Conservation (phyloP, 2,797 vertebrate genomes). For the Sardinella longiceps region DNA sequence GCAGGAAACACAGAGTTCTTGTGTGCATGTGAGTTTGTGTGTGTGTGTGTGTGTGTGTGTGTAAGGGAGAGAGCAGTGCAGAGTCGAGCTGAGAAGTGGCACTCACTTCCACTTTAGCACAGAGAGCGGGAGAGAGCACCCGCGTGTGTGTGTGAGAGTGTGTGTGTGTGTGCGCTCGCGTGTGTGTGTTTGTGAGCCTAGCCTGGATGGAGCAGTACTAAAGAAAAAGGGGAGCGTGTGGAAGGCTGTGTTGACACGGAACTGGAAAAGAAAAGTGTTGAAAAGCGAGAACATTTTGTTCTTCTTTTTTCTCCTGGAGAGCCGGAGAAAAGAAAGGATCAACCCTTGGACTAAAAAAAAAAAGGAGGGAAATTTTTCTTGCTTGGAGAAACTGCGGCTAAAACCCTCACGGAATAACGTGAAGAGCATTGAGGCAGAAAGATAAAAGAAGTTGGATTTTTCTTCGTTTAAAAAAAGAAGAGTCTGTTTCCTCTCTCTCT, state of each 20-base stretch:
- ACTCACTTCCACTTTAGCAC: background rate
- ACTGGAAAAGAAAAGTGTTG: background rate
- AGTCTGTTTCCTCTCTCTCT: background rate
- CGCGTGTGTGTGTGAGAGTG: background rate
- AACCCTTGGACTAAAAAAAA: constrained; percentile 53
- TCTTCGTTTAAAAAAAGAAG: background rate
- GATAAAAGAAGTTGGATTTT: background rate
- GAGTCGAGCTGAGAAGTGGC: constrained; percentile 12
- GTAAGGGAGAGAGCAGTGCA: background rate
- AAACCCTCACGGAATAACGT: constrained; percentile 34
- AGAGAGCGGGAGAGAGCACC: background rate
- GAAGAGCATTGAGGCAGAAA: background rate
- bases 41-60: background rate
- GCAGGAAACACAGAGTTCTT: background rate
- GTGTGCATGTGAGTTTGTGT: background rate
- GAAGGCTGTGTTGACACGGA: background rate
- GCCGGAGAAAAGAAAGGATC: constrained; percentile 33
- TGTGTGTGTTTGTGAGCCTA: background rate
- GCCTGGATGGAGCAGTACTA: background rate
- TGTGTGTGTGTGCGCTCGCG: background rate
- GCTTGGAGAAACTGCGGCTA: constrained; percentile 7
- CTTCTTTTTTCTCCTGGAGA: constrained; percentile 34
- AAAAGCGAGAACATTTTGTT: background rate
- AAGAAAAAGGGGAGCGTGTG: background rate
- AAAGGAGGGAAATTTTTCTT: constrained; percentile 49